A percentile compares a stretch with the other conserved stretches of the same genome.
phyloP scores from a whole-genome alignment of 2,797 vertebrate genomes.

The Rhinatrema bivittatum region DNA sequence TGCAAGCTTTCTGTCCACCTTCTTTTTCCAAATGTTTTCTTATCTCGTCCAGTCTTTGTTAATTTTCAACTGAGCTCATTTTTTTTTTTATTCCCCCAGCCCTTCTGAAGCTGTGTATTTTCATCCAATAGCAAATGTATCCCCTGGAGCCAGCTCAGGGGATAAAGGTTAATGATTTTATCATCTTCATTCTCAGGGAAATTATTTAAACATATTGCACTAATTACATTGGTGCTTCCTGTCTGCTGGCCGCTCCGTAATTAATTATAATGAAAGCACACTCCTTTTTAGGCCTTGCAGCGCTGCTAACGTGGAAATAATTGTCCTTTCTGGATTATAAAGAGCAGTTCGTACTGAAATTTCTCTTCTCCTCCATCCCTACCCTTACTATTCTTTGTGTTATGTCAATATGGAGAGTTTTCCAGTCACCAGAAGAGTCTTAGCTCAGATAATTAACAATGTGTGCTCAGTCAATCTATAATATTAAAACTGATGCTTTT shows the following conservation, averaged over 20 bases:
- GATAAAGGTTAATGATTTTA: conserved; percentile 45
- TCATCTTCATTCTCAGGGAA: conserved; percentile 36
- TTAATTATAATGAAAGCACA: conserved; percentile 40
- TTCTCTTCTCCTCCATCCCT: neutral
- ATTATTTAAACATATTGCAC: conserved; percentile 19
- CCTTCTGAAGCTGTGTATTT: too few relatives aligned
- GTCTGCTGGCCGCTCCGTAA: conserved; percentile 23
- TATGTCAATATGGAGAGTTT: neutral
- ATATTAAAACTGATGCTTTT: too few relatives aligned
- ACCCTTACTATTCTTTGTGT: neutral
- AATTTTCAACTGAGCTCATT: too few relatives aligned
- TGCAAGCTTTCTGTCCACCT: too few relatives aligned
- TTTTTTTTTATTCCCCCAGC: too few relatives aligned
- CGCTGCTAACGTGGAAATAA: conserved; percentile 31
- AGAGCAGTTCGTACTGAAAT: neutral
- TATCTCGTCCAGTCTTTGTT: too few relatives aligned
- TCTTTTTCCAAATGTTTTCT: too few relatives aligned
- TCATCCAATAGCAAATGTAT: too few relatives aligned
- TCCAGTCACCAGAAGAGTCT: neutral
- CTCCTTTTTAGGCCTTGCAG: conserved; percentile 32
- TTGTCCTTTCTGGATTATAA: conserved; percentile 9
- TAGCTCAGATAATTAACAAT: conserved; percentile 4
- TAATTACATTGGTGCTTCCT: conserved; percentile 37
- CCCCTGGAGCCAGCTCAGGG: too few relatives aligned
- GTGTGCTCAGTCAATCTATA: too few relatives aligned